These are phyloP conservation scores for Nomada fucata DNA, from an alignment of 2,888 invertebrate genomes.

Conservation along the genomic window DNA sequence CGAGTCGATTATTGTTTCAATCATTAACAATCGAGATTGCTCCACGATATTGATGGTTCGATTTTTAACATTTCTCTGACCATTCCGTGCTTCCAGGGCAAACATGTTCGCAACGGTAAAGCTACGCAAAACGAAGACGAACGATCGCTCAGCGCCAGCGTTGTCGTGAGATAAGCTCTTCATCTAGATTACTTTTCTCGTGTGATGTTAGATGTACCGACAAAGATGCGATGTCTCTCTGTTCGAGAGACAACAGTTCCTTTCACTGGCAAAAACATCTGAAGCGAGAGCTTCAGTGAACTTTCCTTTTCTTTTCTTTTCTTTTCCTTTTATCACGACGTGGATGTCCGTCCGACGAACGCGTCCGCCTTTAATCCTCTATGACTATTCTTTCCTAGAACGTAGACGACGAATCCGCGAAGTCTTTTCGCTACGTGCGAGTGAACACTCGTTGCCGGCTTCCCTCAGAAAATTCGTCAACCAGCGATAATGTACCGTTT, in stretches of 20 bases:
- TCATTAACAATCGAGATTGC: neutral
- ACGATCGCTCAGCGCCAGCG: conserved; percentile 93
- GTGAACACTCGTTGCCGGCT: neutral
- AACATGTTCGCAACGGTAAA: conserved; percentile 96
- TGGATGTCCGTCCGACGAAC: conserved; percentile 66
- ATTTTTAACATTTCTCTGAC: neutral
- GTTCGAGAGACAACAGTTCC: conserved; percentile 62
- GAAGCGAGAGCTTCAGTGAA: conserved; percentile 29
- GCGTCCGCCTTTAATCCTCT: conserved; percentile 61
- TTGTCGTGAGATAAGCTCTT: conserved; percentile 78
- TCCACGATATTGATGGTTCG: too few species aligned
- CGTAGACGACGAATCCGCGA: conserved; percentile 6
- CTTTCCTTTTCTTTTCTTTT: conserved; percentile 6
- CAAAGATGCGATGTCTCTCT: conserved; percentile 53
- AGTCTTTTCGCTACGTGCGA: neutral
- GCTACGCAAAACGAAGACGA: conserved; percentile 93
- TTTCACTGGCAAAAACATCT: conserved; percentile 33
- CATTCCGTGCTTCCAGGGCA: conserved; percentile 86
- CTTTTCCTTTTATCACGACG: conserved; percentile 25
- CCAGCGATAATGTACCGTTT: neutral
- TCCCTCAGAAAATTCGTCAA: neutral
- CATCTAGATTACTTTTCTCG: conserved; percentile 59
- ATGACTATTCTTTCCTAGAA: conserved; percentile 37
- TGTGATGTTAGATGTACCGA: conserved; percentile 42
- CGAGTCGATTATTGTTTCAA: too few species aligned